Base-by-base conservation (phyloP, 2,888 invertebrate species). In the Gryllus longicercus region DNA sequence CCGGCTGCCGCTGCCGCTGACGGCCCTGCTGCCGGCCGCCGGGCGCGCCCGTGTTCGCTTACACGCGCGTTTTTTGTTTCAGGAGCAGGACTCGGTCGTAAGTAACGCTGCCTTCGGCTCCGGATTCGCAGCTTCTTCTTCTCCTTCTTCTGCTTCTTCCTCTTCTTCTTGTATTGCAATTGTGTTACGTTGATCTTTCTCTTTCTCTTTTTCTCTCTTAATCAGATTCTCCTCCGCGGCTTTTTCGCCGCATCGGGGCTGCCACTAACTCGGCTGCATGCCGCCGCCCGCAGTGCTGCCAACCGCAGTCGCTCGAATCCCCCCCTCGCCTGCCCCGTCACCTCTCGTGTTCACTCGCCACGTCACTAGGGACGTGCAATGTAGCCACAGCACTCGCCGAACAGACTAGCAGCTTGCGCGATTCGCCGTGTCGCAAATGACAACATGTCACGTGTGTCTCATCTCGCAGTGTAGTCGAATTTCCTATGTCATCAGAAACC, bases 1-100 rank as follows among this genome's bases (percentile, higher is more conserved):
- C 11, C 63, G 63, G 63, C 16, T 63, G n/a, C 10, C 63, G 14
- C 1, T n/a, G n/a, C 63, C 63, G 63, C 63, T 5, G 2, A 25
- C 25, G 4, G 25, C 63, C 2, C 63, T n/a, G 63, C 63, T 63
- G 63, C 4, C 63, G 16, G n/a, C 16, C 63, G 63, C 11, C 63
- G 16, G n/a, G 8, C 63, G 63, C 63, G 63, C 1, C 63, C 63
- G 63, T 8, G 63, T 14, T 2, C 4, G 63, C 63, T 63, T 14
- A 63, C 63, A 16, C 63, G 63, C 63, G 63, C 63, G 11, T 83
- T 83, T 83, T 84, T 84, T 85, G 80, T 82, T 82, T 87, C 91
- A 92, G 91, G 91, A 89, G 85, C 90, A 90, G 89, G 91, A 91
- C 85, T 90, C 89, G 86, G 89, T 92, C 89, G 92, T 92, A 91